Conservation (phyloP, 1,140 invertebrate genomes). For the Brachionus plicatilis region DNA sequence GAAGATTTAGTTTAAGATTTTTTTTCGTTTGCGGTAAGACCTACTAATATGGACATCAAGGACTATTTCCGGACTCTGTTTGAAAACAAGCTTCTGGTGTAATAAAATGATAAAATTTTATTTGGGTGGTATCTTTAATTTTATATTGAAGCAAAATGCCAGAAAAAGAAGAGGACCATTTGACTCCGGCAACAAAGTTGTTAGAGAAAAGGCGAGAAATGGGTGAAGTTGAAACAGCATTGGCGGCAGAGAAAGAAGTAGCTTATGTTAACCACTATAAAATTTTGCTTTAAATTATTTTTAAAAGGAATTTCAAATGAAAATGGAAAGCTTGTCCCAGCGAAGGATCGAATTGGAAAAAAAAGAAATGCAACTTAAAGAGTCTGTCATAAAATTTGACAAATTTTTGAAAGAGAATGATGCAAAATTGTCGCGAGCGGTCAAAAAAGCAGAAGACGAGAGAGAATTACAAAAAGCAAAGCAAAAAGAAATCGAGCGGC, state of each 20-base stretch:
- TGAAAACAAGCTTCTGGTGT: conserved; percentile 56
- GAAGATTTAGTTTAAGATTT: not conserved
- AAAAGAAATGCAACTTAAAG: conserved; percentile 56
- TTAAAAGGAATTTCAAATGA: conserved; percentile 57
- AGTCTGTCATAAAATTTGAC: conserved; percentile 56
- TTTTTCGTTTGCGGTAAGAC: not conserved
- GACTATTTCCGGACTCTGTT: conserved; percentile 56
- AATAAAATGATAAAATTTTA: conserved; percentile 43
- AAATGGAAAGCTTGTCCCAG: conserved; percentile 57
- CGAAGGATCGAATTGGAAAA: conserved; percentile 55
- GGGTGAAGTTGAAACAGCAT: conserved; percentile 55
- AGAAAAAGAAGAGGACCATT: conserved; percentile 56
- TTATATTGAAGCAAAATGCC: conserved; percentile 53
- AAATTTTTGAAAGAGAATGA: conserved; percentile 58
- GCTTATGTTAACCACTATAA: not conserved
- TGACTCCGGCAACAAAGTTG: conserved; percentile 55
- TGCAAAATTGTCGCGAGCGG: conserved; percentile 52
- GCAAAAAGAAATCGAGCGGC: conserved; percentile 52
- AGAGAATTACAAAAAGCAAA: conserved; percentile 53
- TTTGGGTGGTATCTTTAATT: not conserved
- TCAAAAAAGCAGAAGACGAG: conserved; percentile 56
- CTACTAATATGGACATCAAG: conserved; percentile 47
- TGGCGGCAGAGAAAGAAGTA: conserved; percentile 55
- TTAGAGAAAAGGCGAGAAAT: conserved; percentile 55
- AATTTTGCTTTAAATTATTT: not conserved